Percentiles rank a stretch among this genome's conserved stretches.
Evolutionary conservation across 2,888 invertebrate species (phyloP).

Genomic region (Brassicogethes aeneus): DNA sequence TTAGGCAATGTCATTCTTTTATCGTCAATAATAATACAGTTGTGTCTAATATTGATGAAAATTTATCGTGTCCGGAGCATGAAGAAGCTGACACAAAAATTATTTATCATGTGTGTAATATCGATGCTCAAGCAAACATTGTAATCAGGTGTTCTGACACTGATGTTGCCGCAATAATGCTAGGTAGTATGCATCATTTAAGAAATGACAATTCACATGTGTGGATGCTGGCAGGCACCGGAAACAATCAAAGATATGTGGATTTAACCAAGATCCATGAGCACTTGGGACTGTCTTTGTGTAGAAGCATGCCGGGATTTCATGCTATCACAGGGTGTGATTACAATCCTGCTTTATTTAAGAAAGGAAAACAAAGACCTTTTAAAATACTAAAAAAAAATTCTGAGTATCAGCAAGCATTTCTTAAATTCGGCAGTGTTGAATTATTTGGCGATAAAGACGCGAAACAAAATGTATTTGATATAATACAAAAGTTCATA

Average conservation of each 20-base stretch:
- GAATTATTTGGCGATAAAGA: constrained; percentile 7
- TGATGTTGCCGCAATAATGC: constrained; percentile 18
- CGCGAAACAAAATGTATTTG: constrained; percentile 9
- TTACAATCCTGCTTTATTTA: constrained; percentile 16
- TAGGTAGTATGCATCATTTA: constrained; percentile 17
- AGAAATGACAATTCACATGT: constrained; percentile 16
- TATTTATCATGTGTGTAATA: constrained; percentile 15
- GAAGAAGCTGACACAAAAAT: constrained; percentile 13
- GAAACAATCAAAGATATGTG: constrained; percentile 18
- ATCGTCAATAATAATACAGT: constrained; percentile 15
- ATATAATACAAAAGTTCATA: constrained; percentile 12
- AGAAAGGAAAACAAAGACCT: constrained; percentile 15
- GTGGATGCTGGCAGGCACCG: constrained; percentile 16
- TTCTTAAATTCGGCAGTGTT: constrained; percentile 7
- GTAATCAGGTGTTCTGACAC: constrained; percentile 17
- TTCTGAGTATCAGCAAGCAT: constrained; percentile 11
- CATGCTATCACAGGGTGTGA: constrained; percentile 17
- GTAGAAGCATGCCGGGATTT: constrained; percentile 13
- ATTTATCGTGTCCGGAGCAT: constrained; percentile 13
- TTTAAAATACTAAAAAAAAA: constrained; percentile 13
- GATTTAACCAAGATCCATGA: constrained; percentile 13
- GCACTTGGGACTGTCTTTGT: constrained; percentile 11
- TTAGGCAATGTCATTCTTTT: constrained; percentile 22
- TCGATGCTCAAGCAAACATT: constrained; percentile 16
- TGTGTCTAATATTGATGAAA: constrained; percentile 7